These are phyloP conservation scores for Apis mellifera DNA, from an alignment of 1,140 invertebrate genomes.

Conservation along the genomic window Amel_HAv3.1 CM009943.2:9213001-9213500, in stretches of 20 bases:
- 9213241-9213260: not conserved
- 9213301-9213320: too few species aligned
- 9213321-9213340: too few species aligned
- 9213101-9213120: not conserved
- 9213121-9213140: not conserved
- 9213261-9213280: too few species aligned
- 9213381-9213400: too few species aligned
- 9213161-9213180: not conserved
- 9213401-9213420: too few species aligned
- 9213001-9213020: slow-evolving; percentile 2
- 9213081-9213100: slow-evolving; percentile 27
- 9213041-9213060: slow-evolving; percentile 25
- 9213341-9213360: too few species aligned
- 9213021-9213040: slow-evolving; percentile 34
- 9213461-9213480: slow-evolving; percentile 2
- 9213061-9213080: slow-evolving; percentile 5
- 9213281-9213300: too few species aligned
- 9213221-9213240: not conserved
- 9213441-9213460: not conserved
- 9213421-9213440: too few species aligned
- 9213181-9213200: not conserved
- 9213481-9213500: slow-evolving; percentile 26
- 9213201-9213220: slow-evolving; percentile 16
- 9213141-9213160: not conserved
- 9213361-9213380: too few species aligned